phyloP scores from a whole-genome alignment of 2,797 vertebrate species.

The Streptopelia turtur region DNA sequence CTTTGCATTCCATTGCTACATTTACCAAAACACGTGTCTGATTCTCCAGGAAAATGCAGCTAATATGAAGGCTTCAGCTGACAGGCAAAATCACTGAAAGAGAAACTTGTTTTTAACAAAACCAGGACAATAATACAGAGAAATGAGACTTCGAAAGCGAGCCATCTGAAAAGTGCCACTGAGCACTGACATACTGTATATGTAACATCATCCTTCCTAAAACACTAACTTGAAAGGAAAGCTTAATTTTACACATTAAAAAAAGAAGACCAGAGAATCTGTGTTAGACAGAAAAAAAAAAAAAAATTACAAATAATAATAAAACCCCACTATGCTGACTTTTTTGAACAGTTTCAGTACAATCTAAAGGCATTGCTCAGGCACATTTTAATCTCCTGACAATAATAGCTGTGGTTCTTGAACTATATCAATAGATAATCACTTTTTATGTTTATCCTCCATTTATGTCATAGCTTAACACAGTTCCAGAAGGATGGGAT shows the following conservation, averaged over 20 bases:
- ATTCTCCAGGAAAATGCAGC: no score
- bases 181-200: neutral
- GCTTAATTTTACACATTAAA: neutral
- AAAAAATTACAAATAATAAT: no score
- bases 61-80: no score
- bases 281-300: neutral
- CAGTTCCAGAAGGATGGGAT: neutral
- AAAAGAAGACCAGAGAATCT: neutral
- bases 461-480: neutral
- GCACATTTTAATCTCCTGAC: neutral
- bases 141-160: neutral
- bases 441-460: neutral
- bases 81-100: no score
- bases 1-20: no score
- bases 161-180: neutral
- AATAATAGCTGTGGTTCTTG: slow-evolving; percentile 13
- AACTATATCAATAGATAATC: slow-evolving; percentile 3
- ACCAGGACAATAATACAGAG: no score
- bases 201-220: neutral
- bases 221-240: neutral
- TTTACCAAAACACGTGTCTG: no score
- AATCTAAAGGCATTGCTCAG: neutral
- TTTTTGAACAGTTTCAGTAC: neutral
- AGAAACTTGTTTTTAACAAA: no score
- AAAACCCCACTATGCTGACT: neutral